These are phyloP conservation scores for Raphicerus campestris DNA, from an alignment of 2,113 vertebrate genomes.

Conservation along the genomic window DNA sequence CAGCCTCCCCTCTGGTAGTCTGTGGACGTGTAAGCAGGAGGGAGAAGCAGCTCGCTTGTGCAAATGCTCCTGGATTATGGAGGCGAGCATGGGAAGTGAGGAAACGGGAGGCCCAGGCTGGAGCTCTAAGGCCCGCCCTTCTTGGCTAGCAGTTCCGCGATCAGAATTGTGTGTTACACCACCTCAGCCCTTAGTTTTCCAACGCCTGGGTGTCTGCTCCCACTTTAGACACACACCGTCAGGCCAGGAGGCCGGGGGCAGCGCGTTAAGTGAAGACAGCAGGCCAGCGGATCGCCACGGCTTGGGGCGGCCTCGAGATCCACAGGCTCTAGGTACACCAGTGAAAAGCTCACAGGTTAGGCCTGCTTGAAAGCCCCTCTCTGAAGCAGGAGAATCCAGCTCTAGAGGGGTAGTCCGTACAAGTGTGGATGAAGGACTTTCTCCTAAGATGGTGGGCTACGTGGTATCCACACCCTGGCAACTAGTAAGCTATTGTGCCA, in stretches of 20 bases:
- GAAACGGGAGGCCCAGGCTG: rapidly evolving
- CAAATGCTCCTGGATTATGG: neutral
- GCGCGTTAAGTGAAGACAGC: rapidly evolving
- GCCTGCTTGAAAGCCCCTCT: neutral
- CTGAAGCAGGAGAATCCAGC: neutral
- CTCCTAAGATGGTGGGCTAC: neutral
- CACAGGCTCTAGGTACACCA: neutral
- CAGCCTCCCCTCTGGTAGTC: neutral
- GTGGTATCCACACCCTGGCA: rapidly evolving
- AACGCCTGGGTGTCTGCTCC: neutral
- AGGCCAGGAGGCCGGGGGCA: neutral
- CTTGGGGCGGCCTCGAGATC: neutral
- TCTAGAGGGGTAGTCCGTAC: neutral
- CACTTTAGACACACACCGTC: neutral
- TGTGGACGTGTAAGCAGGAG: neutral
- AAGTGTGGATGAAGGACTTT: neutral
- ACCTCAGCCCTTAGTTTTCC: too few species aligned
- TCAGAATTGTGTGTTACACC: neutral
- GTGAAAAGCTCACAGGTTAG: too few species aligned
- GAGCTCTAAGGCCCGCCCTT: too few species aligned
- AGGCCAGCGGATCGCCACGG: neutral
- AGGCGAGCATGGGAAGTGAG: neutral
- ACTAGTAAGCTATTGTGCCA: rapidly evolving
- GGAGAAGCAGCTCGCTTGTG: neutral
- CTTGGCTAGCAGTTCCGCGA: too few species aligned